These are phyloP conservation scores for Argopecten irradians DNA, from an alignment of 1,140 invertebrate species.

Conservation along the genomic window DNA sequence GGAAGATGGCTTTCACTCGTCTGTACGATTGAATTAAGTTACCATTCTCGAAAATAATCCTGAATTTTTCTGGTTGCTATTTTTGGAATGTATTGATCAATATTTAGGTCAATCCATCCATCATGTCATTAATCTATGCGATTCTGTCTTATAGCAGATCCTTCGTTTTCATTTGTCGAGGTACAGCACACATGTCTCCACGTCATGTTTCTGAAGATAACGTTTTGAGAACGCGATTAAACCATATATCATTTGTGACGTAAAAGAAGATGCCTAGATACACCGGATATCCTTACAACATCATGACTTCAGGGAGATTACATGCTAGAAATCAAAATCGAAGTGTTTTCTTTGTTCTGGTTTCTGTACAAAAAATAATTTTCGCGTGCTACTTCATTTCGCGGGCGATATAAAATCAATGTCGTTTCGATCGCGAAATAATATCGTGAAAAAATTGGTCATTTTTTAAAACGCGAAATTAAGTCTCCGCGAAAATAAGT, in stretches of 20 bases:
- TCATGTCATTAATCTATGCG: not conserved
- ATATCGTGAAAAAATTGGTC: no score
- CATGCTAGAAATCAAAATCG: no score
- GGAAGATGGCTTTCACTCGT: not conserved
- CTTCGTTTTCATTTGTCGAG: not conserved
- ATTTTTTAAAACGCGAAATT: no score
- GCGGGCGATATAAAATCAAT: no score
- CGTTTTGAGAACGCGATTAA: not conserved
- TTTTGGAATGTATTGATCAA: not conserved
- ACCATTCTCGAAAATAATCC: not conserved
- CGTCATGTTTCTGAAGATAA: not conserved
- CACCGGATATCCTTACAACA: not conserved
- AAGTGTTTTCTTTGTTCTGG: no score
- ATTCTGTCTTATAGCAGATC: not conserved
- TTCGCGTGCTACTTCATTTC: no score
- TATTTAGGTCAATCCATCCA: not conserved
- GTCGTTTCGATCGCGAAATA: no score
- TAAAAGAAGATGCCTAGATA: not conserved
- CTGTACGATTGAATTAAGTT: not conserved
- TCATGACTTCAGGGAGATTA: not conserved
- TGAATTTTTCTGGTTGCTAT: not conserved
- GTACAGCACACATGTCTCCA: not conserved
- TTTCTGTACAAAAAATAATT: no score
- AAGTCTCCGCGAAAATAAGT: no score
- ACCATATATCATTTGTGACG: not conserved